Percentiles rank a stretch among this genome's conserved stretches.
Evolutionary conservation across 1,140 invertebrate genomes (phyloP).

Genomic region (Eupristina koningsbergeri): DNA sequence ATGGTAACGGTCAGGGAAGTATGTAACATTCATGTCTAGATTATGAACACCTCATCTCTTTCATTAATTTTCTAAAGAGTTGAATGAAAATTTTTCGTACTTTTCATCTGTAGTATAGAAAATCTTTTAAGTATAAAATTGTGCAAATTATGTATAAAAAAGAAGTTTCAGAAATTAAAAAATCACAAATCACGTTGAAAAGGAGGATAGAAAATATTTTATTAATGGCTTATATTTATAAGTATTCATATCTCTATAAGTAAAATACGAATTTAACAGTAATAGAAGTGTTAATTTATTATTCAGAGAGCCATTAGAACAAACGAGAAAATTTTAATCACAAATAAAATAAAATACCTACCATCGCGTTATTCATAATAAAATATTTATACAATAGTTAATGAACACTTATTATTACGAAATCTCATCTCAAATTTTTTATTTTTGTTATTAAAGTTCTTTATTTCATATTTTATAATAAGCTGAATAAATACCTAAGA

Average conservation of each 20-base stretch:
- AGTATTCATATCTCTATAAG: neutral
- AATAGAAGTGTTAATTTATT: too few relatives aligned
- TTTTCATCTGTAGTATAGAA: neutral
- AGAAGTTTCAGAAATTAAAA: neutral
- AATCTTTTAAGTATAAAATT: neutral
- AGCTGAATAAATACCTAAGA: neutral
- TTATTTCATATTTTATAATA: neutral
- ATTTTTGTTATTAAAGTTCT: neutral
- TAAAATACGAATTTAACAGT: neutral
- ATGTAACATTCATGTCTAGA: neutral
- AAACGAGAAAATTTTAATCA: too few relatives aligned
- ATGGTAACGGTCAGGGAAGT: neutral
- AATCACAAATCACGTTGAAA: neutral
- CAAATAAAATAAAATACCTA: too few relatives aligned
- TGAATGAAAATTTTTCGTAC: neutral
- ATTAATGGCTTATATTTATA: neutral
- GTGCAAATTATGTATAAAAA: neutral
- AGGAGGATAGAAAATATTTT: too few relatives aligned
- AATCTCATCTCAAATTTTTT: neutral
- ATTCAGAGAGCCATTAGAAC: too few relatives aligned
- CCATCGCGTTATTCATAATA: too few relatives aligned
- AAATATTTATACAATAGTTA: neutral
- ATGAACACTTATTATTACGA: neutral
- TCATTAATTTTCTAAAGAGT: neutral
- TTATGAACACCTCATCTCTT: neutral